Conservation (phyloP, 2,888 invertebrate species). For the Ectemnius continuus region DNA sequence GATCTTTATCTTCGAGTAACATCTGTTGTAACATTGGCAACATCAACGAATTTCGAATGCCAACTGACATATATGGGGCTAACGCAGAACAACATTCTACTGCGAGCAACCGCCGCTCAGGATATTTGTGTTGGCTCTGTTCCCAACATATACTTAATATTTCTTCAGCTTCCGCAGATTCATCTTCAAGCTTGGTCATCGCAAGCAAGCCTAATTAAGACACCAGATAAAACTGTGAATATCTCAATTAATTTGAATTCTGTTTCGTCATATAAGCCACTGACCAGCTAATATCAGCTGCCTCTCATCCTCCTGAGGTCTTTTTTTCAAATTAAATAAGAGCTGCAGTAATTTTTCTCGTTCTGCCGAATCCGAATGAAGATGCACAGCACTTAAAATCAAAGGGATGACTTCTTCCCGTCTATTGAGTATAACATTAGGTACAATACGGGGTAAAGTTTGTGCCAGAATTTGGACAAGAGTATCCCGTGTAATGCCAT, state of each 20-base stretch:
- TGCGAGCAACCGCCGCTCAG: conserved; percentile 83
- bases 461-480: conserved; percentile 80
- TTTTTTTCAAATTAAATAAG: conserved; percentile 85
- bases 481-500: conserved; percentile 74
- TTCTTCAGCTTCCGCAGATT: conserved; percentile 82
- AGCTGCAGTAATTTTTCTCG: conserved; percentile 84
- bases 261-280: conserved; percentile 9
- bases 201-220: conserved; percentile 76
- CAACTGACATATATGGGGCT: conserved; percentile 83
- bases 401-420: conserved; percentile 85
- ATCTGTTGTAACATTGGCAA: conserved; percentile 87
- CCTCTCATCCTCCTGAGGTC: conserved; percentile 84
- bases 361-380: conserved; percentile 81
- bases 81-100: conserved; percentile 85
- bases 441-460: conserved; percentile 83
- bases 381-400: conserved; percentile 81
- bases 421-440: conserved; percentile 84
- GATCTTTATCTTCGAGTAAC: conserved; percentile 83
- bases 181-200: conserved; percentile 78
- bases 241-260: neutral
- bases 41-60: conserved; percentile 84
- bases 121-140: conserved; percentile 84
- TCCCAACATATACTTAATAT: conserved; percentile 87
- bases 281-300: conserved; percentile 80
- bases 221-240: neutral